A percentile compares a stretch with the other conserved stretches of the same genome.
phyloP scores from a whole-genome alignment of 1,140 invertebrate genomes.

The Leptopilina clavipes region DNA sequence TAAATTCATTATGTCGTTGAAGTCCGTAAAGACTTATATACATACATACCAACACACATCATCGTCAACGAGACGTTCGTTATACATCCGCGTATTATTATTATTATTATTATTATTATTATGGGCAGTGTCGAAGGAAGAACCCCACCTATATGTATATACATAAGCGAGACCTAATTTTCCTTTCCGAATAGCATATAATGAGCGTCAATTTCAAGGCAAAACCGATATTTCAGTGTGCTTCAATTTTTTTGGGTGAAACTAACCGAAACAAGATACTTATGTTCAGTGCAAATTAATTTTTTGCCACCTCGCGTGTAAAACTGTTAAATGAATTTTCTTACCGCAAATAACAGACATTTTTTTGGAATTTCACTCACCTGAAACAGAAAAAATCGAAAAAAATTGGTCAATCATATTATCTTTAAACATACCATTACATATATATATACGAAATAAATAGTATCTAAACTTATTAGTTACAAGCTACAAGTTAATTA shows the following conservation, averaged over 20 bases:
- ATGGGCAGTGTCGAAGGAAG: background rate
- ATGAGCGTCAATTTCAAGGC: constrained; percentile 10
- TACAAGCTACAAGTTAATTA: no score
- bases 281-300: constrained; percentile 7
- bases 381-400: constrained; percentile 16
- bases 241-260: constrained; percentile 3
- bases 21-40: background rate
- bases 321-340: constrained; percentile 1
- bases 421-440: background rate
- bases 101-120: no score
- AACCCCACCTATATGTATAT: background rate
- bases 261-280: constrained; percentile 5
- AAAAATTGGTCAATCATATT: background rate
- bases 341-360: constrained; percentile 22
- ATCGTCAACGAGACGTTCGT: background rate
- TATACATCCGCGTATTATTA: background rate
- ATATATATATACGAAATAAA: no score
- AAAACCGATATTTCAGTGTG: background rate
- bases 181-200: constrained; percentile 10
- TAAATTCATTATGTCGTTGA: constrained; percentile 31
- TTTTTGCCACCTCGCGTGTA: constrained; percentile 29
- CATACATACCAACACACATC: background rate
- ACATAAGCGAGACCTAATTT: background rate
- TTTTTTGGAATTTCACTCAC: constrained; percentile 16
- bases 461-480: no score